Conservation (phyloP, 2,113 vertebrate genomes). For the Rousettus leschenaultii region DNA sequence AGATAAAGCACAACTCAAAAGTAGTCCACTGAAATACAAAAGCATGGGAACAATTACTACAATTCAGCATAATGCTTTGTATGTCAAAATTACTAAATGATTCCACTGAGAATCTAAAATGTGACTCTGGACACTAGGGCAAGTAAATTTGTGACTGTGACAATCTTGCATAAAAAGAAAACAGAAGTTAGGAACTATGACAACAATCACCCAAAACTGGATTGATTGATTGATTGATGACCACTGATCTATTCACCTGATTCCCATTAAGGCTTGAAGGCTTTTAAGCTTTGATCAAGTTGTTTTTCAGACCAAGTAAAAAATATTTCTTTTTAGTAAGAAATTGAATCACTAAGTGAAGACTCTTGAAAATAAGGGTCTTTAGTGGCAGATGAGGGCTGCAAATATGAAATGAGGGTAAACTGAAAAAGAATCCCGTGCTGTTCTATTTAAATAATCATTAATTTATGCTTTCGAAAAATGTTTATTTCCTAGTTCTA, state of each 20-base stretch:
- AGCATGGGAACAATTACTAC: background rate
- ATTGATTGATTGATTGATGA: background rate
- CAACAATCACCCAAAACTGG: background rate
- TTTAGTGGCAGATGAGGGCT: background rate
- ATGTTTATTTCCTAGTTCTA: background rate
- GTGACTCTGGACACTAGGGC: background rate
- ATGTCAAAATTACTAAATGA: background rate
- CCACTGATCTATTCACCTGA: background rate
- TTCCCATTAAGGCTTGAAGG: background rate
- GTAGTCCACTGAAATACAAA: background rate
- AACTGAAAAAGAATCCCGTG: background rate
- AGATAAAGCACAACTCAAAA: background rate
- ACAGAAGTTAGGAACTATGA: background rate
- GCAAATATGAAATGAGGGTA: background rate
- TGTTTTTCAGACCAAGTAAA: background rate
- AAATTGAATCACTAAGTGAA: background rate
- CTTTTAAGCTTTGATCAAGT: background rate
- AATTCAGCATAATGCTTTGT: background rate
- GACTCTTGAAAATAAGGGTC: background rate
- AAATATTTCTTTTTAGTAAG: background rate
- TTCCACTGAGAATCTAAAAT: background rate
- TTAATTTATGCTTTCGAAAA: background rate
- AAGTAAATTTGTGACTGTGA: background rate
- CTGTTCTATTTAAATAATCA: background rate
- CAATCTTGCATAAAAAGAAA: background rate